Conservation (phyloP, 1,140 invertebrate genomes). For the Drosophila parvula region DNA sequence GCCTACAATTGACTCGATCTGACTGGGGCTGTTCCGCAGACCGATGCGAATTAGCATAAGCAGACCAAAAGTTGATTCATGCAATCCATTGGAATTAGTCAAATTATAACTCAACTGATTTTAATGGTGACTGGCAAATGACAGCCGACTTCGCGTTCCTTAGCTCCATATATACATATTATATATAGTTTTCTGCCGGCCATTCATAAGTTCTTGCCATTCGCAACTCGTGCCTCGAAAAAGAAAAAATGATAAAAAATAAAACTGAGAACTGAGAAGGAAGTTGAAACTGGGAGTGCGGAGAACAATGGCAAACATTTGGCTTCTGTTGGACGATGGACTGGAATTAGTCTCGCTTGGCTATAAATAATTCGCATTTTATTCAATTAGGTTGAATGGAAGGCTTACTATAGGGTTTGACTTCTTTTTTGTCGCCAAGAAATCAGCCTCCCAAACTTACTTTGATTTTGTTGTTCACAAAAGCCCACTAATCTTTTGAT, state of each 20-base stretch:
- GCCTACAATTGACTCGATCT: constrained; percentile 56
- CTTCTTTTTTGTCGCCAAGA: constrained; percentile 5
- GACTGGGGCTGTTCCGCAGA: constrained; percentile 23
- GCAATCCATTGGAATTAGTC: constrained; percentile 72
- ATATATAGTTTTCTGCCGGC: constrained; percentile 18
- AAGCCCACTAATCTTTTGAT: background rate
- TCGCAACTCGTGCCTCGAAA: constrained; percentile 32
- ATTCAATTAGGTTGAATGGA: constrained; percentile 47
- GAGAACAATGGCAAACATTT: constrained; percentile 43
- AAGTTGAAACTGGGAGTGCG: constrained; percentile 26
- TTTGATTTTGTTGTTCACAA: background rate
- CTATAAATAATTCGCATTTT: constrained; percentile 38
- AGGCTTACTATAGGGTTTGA: background rate
- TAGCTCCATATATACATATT: background rate
- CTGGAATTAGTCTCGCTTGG: constrained; percentile 39
- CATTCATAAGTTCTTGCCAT: constrained; percentile 50
- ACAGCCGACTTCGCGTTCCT: constrained; percentile 28
- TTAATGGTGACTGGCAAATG: constrained; percentile 54
- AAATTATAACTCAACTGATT: constrained; percentile 72
- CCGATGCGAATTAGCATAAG: constrained; percentile 73
- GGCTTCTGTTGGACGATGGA: constrained; percentile 35
- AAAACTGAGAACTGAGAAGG: constrained; percentile 15
- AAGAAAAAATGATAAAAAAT: constrained; percentile 3
- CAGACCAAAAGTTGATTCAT: constrained; percentile 66
- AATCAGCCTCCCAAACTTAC: background rate